Base-by-base conservation (phyloP, 2,797 vertebrate species). In the Enteromius unitaeniatus region DNA sequence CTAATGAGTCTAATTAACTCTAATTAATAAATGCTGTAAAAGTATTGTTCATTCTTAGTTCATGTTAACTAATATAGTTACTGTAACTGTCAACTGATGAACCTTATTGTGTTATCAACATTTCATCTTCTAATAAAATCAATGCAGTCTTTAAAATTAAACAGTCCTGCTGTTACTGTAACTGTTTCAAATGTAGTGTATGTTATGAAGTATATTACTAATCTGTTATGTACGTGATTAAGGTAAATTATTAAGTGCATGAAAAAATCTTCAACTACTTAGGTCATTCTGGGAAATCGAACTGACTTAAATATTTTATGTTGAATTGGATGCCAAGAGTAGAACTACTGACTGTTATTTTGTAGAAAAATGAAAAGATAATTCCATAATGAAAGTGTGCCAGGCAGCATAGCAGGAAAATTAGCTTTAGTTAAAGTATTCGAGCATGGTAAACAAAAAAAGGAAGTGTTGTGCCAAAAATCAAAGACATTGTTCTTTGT, bases 381-480 rank as follows among this genome's bases (percentile, higher is more conserved):
- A 49, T 37, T 64, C 34, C 34, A 58, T 34, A 19, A 65, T 64
- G 58, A 75, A 17, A 31, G 21, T n/a, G 23, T 19, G 11, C 34
- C 64, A 68, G 23, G 53, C 40, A 62, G 68, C 55, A 17, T 37
- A 40, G 19, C n/a, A 11, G 17, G 60, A 82, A 65, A 76, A 6
- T 4, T 28, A n/a, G 31, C 47, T 28, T 51, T 76, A 75, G 58
- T 28, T 55, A 53, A 58, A 82, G 31, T 75, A 53, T 75, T 42
- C 3, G 2, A 67, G 15, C 4, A 55, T 42, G 31, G 3, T 31
- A 47, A 47, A 47, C 14, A 28, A 75, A 23, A 73, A 28, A 26
- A 49, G 65, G 19, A 72, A 55, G n/a, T 17, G 11, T 49, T 53
- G 72, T 75, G 31, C 19, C 47, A 75, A 75, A 53, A 37, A 75